Evolutionary conservation across 2,888 invertebrate species (phyloP).

Genomic region (Geotrupes spiniger): DNA sequence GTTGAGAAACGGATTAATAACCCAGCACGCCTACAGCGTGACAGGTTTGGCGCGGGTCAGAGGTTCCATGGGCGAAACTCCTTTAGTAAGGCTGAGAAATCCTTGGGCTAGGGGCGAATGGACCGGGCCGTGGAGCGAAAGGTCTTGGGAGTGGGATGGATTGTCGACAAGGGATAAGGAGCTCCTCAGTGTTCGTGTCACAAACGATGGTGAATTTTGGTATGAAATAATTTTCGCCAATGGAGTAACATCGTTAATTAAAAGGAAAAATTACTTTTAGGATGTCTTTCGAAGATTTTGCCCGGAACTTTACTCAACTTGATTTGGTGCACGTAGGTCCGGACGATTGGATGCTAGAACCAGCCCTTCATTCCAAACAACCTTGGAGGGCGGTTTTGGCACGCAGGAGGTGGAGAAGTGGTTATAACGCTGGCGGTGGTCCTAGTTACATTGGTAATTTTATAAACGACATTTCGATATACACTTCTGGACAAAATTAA

Average conservation of each 20-base stretch:
- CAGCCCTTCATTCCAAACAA: constrained; percentile 63
- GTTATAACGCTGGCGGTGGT: constrained; percentile 71
- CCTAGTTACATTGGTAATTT: constrained; percentile 57
- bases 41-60: constrained; percentile 69
- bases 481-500: no score
- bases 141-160: constrained; percentile 68
- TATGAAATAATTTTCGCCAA: constrained; percentile 39
- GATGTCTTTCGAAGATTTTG: constrained; percentile 72
- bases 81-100: constrained; percentile 62
- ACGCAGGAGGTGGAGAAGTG: constrained; percentile 63
- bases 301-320: constrained; percentile 62
- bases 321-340: constrained; percentile 75
- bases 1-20: constrained; percentile 61
- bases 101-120: constrained; percentile 67
- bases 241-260: background rate
- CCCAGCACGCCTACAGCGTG: constrained; percentile 68
- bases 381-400: constrained; percentile 72
- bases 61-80: constrained; percentile 57
- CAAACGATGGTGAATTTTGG: constrained; percentile 71
- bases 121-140: constrained; percentile 71
- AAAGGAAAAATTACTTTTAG: constrained; percentile 44
- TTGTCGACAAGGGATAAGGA: constrained; percentile 63
- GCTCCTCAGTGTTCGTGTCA: constrained; percentile 58
- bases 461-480: no score
- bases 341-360: constrained; percentile 71